These are phyloP conservation scores for Lysiphlebus fabarum DNA, from an alignment of 1,140 invertebrate species.

Conservation along the genomic window DNA sequence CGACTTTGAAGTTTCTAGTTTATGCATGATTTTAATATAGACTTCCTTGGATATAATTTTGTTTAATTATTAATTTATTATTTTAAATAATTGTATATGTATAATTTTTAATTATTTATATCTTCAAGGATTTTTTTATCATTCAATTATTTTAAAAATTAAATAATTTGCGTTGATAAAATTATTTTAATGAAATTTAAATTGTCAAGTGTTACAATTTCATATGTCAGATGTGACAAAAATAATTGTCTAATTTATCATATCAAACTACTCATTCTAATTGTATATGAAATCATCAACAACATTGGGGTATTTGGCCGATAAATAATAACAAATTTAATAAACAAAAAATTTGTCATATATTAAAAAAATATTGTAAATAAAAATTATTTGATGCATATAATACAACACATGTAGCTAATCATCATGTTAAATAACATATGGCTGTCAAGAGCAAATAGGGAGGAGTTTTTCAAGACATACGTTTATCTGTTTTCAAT, in stretches of 20 bases:
- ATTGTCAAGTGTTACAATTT: background rate
- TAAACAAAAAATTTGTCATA: background rate
- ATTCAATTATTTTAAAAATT: constrained; percentile 1
- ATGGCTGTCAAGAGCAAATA: too few relatives aligned
- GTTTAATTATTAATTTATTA: constrained; percentile 25
- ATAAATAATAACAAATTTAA: background rate
- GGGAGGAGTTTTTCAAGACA: too few relatives aligned
- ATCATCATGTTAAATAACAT: too few relatives aligned
- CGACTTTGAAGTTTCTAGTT: too few relatives aligned
- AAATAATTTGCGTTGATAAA: background rate
- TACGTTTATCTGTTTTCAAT: too few relatives aligned
- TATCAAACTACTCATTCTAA: background rate
- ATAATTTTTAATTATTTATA: background rate
- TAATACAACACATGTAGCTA: background rate
- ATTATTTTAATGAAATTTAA: background rate
- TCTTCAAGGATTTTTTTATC: constrained; percentile 3
- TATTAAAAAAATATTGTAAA: background rate
- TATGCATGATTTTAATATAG: too few relatives aligned
- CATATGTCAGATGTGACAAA: background rate
- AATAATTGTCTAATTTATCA: constrained; percentile 5
- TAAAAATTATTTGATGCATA: background rate
- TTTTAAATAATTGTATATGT: constrained; percentile 21
- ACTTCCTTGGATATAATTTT: too few relatives aligned
- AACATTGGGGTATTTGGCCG: constrained; percentile 11
- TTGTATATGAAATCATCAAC: background rate